These are phyloP conservation scores for Paramuricea clavata DNA, from an alignment of 92 coral and sea anemone species.

Conservation along the genomic window DNA sequence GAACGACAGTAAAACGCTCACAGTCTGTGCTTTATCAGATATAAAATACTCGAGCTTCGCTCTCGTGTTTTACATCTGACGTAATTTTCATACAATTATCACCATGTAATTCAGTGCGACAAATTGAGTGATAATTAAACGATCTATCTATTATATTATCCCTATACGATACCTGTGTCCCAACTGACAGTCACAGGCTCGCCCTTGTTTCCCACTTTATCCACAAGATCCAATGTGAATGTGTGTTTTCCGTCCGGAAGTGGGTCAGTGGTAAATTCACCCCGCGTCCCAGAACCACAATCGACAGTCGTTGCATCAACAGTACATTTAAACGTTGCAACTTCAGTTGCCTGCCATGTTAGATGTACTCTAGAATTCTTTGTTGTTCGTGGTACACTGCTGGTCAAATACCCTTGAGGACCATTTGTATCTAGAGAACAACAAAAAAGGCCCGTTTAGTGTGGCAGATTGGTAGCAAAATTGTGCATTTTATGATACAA, in stretches of 20 bases:
- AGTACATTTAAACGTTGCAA: conserved; percentile 5
- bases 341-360: conserved; percentile 14
- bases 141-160: no score
- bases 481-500: no score
- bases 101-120: no score
- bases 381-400: conserved; percentile 4
- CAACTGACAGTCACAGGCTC: neutral
- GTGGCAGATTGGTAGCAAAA: no score
- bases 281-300: conserved; percentile 21
- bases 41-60: no score
- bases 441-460: neutral
- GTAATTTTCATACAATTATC: no score
- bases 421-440: conserved; percentile 5
- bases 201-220: conserved; percentile 37
- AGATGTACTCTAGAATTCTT: neutral
- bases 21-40: no score
- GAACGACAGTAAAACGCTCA: no score
- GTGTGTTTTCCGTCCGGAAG: conserved; percentile 28
- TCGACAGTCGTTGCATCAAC: conserved; percentile 23
- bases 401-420: conserved; percentile 17
- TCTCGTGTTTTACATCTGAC: no score
- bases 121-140: no score
- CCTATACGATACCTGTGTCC: conserved; percentile 11
- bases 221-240: conserved; percentile 8
- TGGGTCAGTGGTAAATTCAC: neutral